Conservation (phyloP, 2,888 invertebrate genomes). For the Eupithecia inturbata region DNA sequence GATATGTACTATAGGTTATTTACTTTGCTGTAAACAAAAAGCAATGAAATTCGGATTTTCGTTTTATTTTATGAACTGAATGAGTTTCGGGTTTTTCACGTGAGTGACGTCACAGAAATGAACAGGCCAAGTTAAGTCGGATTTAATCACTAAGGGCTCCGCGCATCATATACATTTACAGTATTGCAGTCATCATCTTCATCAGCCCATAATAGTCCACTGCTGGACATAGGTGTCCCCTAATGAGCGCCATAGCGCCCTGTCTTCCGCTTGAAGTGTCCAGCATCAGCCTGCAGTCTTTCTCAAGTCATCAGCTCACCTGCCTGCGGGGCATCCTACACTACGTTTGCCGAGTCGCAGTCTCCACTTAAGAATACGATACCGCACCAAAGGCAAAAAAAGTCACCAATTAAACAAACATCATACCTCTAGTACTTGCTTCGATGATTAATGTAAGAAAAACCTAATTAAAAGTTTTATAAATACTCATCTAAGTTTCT, state of each 20-base stretch:
- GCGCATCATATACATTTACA: background rate
- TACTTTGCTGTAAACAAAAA: conserved; percentile 23
- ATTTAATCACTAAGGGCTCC: background rate
- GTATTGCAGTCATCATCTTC: background rate
- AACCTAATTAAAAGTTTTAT: background rate
- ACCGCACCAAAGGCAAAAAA: background rate
- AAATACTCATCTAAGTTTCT: background rate
- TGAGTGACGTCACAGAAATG: background rate
- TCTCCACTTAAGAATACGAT: background rate
- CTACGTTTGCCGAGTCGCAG: background rate
- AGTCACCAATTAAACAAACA: background rate
- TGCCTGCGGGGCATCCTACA: background rate
- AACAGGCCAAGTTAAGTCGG: background rate
- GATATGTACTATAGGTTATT: conserved; percentile 35
- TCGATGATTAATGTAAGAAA: background rate
- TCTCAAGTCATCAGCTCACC: too few relatives aligned
- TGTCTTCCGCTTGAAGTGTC: too few relatives aligned
- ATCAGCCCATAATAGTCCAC: background rate
- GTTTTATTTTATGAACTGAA: background rate
- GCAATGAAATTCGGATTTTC: background rate
- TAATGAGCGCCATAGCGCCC: too few relatives aligned
- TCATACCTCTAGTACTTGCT: background rate
- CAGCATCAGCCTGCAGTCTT: background rate
- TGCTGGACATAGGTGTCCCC: too few relatives aligned
- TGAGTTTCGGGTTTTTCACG: background rate